Evolutionary conservation across 2,113 vertebrate species (phyloP).

Genomic region (Hippocampus abdominalis): DNA sequence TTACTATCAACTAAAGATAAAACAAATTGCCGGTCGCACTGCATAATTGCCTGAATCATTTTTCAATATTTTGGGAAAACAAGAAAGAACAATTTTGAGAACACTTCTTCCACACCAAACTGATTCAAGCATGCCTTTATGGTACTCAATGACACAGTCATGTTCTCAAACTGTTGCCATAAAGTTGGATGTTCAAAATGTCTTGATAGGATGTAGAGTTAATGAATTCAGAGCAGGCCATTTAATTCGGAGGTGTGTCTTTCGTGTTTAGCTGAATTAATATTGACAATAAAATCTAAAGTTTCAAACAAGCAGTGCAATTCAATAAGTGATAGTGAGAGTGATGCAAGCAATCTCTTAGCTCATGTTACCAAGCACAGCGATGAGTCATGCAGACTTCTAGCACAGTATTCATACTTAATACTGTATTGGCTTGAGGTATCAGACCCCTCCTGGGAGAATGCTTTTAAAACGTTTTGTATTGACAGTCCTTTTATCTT

Average conservation of each 20-base stretch:
- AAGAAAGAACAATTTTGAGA: no score
- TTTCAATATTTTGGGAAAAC: no score
- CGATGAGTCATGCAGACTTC: not conserved
- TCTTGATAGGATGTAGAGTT: not conserved
- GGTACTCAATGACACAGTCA: not conserved
- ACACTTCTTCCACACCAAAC: not conserved
- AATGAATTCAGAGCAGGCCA: no score
- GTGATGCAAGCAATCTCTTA: not conserved
- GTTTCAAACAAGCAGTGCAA: not conserved
- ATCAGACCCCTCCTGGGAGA: not conserved
- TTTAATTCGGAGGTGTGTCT: no score
- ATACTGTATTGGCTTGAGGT: not conserved
- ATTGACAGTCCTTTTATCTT: not conserved
- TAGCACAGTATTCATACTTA: not conserved
- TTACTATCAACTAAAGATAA: no score
- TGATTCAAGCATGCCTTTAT: not conserved
- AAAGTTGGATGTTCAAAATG: not conserved
- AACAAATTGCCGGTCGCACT: no score
- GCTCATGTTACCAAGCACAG: not conserved
- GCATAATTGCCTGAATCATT: no score
- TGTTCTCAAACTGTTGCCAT: not conserved
- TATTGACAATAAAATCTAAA: not conserved
- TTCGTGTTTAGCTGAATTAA: no score
- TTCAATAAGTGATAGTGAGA: not conserved
- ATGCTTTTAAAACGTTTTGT: not conserved